phyloP scores from a whole-genome alignment of 2,113 vertebrate genomes.

The Pedetes capensis region DNA sequence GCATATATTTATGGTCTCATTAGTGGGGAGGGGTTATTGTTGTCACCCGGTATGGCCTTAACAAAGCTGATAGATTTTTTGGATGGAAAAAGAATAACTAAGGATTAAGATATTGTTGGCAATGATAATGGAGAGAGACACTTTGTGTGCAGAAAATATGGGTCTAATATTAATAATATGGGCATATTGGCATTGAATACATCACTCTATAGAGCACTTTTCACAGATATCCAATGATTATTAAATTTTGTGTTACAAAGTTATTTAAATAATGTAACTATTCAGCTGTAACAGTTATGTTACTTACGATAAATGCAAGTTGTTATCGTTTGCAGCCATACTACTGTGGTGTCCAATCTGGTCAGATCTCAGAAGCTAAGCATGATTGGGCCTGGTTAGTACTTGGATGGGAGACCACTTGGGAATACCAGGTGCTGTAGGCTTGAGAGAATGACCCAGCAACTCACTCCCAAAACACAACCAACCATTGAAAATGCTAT shows the following conservation, averaged over 20 bases:
- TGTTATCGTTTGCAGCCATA: no score
- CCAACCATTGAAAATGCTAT: no score
- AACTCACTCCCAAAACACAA: no score
- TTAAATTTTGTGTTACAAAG: not conserved
- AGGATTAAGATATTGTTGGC: not conserved
- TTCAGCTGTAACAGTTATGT: not conserved
- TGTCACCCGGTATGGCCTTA: not conserved
- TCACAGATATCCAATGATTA: not conserved
- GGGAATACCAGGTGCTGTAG: no score
- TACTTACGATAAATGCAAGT: not conserved
- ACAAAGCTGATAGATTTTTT: not conserved
- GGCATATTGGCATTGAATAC: not conserved
- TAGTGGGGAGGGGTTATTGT: not conserved
- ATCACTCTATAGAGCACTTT: not conserved
- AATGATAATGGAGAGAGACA: not conserved
- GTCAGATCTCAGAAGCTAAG: no score
- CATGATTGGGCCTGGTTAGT: no score
- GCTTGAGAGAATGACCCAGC: no score
- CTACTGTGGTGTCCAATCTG: no score
- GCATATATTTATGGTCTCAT: not conserved
- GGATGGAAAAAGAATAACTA: not conserved
- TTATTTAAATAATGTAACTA: slow-evolving; percentile 23
- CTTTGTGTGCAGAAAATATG: not conserved
- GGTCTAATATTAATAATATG: not conserved
- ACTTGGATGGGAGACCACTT: no score